Evolutionary conservation across 2,888 invertebrate species (phyloP).

Genomic region (Sthenelais limicola): DNA sequence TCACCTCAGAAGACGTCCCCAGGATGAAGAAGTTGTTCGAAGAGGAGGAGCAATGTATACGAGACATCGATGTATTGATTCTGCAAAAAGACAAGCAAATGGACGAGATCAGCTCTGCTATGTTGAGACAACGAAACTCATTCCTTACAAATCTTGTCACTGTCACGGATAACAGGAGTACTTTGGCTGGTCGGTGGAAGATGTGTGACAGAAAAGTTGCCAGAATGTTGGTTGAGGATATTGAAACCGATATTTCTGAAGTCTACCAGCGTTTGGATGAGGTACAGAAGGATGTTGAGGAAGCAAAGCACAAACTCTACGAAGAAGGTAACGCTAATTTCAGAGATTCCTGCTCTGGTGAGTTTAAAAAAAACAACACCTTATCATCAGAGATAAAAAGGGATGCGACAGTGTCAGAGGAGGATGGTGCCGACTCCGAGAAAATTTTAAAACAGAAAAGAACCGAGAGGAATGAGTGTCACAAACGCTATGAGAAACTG

Average conservation of each 20-base stretch:
- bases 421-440: background rate
- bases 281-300: slow-evolving; percentile 54
- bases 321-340: background rate
- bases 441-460: slow-evolving; percentile 42
- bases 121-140: slow-evolving; percentile 38
- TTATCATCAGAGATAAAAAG: too few species aligned
- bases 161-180: slow-evolving; percentile 2
- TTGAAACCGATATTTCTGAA: slow-evolving; percentile 57
- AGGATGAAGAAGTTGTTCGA: slow-evolving; percentile 47
- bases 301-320: slow-evolving; percentile 45
- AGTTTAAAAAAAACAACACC: too few species aligned
- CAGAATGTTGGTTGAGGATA: slow-evolving; percentile 44
- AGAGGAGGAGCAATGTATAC: slow-evolving; percentile 4
- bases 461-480: slow-evolving; percentile 53
- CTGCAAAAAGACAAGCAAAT: slow-evolving; percentile 33
- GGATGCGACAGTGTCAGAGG: background rate
- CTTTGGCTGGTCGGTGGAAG: slow-evolving; percentile 2
- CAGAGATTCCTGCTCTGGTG: background rate
- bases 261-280: slow-evolving; percentile 53
- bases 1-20: slow-evolving; percentile 54
- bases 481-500: slow-evolving; percentile 51
- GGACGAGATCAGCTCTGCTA: slow-evolving; percentile 22
- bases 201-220: slow-evolving; percentile 29
- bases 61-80: slow-evolving; percentile 16
- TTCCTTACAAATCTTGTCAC: slow-evolving; percentile 24